phyloP scores from a whole-genome alignment of 2,888 invertebrate genomes.

The Desoria tigrina region DNA sequence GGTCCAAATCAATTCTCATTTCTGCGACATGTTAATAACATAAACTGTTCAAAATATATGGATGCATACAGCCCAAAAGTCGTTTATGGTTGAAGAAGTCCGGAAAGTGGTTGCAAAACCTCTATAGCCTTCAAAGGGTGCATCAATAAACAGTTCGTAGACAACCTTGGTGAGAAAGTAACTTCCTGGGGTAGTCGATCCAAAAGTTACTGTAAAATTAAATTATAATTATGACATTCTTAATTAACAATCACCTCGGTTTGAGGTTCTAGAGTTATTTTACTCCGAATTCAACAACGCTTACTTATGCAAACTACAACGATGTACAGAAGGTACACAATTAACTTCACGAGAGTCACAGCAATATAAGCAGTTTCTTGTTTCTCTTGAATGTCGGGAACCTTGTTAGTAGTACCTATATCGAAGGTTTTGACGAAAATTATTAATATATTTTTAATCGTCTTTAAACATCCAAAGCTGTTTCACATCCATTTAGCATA shows the following conservation, averaged over 20 bases:
- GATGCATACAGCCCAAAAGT: conserved; percentile 66
- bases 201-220: conserved; percentile 58
- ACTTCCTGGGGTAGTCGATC: conserved; percentile 62
- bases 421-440: too few relatives aligned
- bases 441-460: too few relatives aligned
- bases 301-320: conserved; percentile 55
- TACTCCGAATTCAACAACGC: conserved; percentile 13
- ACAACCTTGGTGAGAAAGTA: conserved; percentile 66
- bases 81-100: conserved; percentile 59
- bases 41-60: too few relatives aligned
- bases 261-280: not conserved
- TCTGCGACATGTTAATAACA: too few relatives aligned
- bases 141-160: conserved; percentile 62
- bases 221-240: not conserved
- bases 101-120: conserved; percentile 56
- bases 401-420: too few relatives aligned
- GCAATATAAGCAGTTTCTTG: too few relatives aligned
- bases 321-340: conserved; percentile 56
- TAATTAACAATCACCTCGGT: not conserved
- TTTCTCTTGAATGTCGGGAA: too few relatives aligned
- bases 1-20: too few relatives aligned
- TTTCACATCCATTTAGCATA: too few relatives aligned
- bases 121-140: conserved; percentile 54
- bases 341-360: conserved; percentile 52
- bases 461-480: too few relatives aligned